phyloP scores from a whole-genome alignment of 2,113 vertebrate genomes.

The Bubalus kerabau region DNA sequence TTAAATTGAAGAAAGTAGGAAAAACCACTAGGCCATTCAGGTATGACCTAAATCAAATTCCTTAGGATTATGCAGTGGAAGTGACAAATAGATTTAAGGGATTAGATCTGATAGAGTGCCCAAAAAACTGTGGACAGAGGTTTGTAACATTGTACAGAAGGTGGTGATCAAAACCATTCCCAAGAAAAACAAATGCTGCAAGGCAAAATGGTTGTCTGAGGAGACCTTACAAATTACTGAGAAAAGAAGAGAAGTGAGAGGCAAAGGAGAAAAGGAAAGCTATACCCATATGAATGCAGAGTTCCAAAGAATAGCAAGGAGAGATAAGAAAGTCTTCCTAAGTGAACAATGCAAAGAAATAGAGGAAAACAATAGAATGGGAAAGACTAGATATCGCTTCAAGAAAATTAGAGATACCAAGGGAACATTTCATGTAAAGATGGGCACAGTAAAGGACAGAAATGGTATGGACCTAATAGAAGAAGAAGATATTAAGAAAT shows the following conservation, averaged over 20 bases:
- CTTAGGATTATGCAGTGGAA: background rate
- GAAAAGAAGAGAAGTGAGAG: background rate
- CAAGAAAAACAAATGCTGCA: background rate
- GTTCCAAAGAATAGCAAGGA: background rate
- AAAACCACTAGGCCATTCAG: background rate
- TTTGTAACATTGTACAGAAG: background rate
- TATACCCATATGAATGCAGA: background rate
- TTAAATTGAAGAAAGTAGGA: background rate
- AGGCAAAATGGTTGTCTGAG: background rate
- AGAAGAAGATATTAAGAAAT: background rate
- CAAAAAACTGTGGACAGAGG: background rate
- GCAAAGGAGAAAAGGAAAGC: background rate
- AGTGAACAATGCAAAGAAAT: background rate
- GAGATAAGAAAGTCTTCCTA: background rate
- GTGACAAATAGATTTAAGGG: background rate
- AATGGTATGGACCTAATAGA: background rate
- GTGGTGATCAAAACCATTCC: background rate
- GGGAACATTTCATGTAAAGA: background rate
- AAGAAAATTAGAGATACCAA: background rate
- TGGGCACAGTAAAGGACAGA: background rate
- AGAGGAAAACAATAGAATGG: background rate
- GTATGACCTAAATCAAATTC: background rate
- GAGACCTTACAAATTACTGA: background rate
- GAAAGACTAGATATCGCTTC: background rate
- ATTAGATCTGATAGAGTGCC: background rate